phyloP scores from a whole-genome alignment of 2,797 vertebrate genomes.

The Peromyscus nudipes region DNA sequence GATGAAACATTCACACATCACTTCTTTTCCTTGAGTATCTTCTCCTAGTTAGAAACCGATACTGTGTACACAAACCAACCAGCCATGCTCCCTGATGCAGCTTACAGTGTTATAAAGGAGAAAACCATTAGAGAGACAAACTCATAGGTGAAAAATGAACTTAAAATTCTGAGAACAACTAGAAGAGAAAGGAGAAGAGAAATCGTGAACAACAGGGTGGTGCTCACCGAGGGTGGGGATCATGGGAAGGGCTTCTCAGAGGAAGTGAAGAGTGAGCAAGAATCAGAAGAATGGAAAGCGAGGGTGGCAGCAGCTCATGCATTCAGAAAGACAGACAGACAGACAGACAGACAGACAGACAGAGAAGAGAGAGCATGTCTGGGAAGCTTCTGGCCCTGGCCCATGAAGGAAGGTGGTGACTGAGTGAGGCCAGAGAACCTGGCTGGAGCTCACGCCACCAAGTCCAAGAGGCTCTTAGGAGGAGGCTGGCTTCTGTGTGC shows the following conservation, averaged over 20 bases:
- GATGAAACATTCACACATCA: background rate
- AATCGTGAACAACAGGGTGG: background rate
- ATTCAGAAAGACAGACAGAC: background rate
- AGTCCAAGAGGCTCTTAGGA: background rate
- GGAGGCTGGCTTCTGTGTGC: background rate
- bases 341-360: background rate
- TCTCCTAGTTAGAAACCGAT: background rate
- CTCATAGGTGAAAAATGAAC: background rate
- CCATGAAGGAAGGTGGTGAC: background rate
- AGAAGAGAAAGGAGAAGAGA: conserved; percentile 18
- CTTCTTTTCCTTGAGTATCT: background rate
- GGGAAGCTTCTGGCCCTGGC: background rate
- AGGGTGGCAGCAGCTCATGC: background rate
- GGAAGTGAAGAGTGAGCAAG: background rate
- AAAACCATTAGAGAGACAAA: conserved; percentile 48
- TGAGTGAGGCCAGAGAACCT: too few species aligned
- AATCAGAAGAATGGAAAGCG: conserved; percentile 37
- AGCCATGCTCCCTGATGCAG: background rate
- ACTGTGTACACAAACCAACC: background rate
- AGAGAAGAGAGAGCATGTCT: background rate
- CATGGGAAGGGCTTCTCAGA: background rate
- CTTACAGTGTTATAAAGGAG: background rate
- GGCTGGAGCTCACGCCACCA: background rate
- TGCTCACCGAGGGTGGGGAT: background rate
- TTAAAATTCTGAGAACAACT: conserved; percentile 21